Conservation (phyloP, 1,140 invertebrate species). For the Diuraphis noxia region DNA sequence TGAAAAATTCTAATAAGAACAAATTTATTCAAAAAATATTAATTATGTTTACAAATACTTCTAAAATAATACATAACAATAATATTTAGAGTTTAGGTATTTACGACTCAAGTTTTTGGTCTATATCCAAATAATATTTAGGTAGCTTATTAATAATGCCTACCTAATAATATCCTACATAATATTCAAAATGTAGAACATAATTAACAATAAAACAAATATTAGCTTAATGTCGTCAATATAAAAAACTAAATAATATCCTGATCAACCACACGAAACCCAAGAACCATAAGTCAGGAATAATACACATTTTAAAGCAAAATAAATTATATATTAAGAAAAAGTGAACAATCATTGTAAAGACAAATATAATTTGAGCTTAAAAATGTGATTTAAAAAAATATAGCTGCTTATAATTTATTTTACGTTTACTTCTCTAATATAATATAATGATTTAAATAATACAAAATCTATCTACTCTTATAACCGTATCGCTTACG, state of each 20-base stretch:
- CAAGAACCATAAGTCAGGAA: background rate
- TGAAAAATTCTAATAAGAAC: background rate
- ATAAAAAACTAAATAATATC: background rate
- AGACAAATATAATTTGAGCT: background rate
- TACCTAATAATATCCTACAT: background rate
- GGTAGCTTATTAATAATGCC: background rate
- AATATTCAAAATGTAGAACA: background rate
- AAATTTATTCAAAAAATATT: no score
- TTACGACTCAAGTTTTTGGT: background rate
- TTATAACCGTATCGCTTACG: background rate
- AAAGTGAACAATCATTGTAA: background rate
- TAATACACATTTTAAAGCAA: background rate
- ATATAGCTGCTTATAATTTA: background rate
- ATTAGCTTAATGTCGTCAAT: background rate
- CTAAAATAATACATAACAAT: background rate
- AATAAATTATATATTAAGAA: background rate
- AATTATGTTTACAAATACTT: background rate
- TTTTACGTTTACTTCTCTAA: background rate
- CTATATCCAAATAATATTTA: background rate
- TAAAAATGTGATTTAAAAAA: background rate
- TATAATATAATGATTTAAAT: background rate
- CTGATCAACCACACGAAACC: background rate
- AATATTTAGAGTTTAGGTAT: no score
- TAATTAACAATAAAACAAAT: background rate
- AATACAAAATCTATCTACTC: background rate